Evolutionary conservation across 1,140 invertebrate species (phyloP).

Genomic region (Samia ricini): DNA sequence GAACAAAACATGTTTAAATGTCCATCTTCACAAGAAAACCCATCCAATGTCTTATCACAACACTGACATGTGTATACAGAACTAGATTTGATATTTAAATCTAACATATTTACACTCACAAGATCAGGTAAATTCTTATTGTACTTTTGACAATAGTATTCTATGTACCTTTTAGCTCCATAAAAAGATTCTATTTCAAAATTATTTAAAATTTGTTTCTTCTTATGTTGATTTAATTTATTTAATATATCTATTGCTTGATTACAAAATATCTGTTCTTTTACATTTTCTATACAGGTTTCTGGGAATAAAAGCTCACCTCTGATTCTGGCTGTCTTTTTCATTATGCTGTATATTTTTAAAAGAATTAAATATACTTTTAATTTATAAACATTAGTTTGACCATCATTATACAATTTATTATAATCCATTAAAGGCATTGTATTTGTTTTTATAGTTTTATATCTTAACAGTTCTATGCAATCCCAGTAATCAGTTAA

Average conservation of each 20-base stretch:
- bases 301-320: conserved; percentile 37
- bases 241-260: conserved; percentile 42
- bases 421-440: conserved; percentile 48
- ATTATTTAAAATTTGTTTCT: conserved; percentile 4
- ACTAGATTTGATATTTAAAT: conserved; percentile 13
- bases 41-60: conserved; percentile 49
- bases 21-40: conserved; percentile 42
- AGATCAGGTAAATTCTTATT: conserved; percentile 23
- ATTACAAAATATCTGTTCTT: conserved; percentile 42
- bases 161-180: conserved; percentile 41
- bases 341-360: conserved; percentile 38
- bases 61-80: conserved; percentile 46
- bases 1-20: conserved; percentile 60
- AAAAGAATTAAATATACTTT: conserved; percentile 56
- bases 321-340: conserved; percentile 26
- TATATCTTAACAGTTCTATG: conserved; percentile 51
- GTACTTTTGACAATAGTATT: conserved; percentile 48
- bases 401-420: conserved; percentile 34
- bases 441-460: conserved; percentile 42
- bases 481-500: conserved; percentile 55
- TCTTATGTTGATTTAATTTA: conserved; percentile 22
- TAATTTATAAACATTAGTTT: conserved; percentile 43
- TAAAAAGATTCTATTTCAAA: conserved; percentile 39
- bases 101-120: conserved; percentile 22
- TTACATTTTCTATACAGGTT: conserved; percentile 35